phyloP scores from a whole-genome alignment of 2,797 vertebrate genomes.

The Sebastes hubbsi region DNA sequence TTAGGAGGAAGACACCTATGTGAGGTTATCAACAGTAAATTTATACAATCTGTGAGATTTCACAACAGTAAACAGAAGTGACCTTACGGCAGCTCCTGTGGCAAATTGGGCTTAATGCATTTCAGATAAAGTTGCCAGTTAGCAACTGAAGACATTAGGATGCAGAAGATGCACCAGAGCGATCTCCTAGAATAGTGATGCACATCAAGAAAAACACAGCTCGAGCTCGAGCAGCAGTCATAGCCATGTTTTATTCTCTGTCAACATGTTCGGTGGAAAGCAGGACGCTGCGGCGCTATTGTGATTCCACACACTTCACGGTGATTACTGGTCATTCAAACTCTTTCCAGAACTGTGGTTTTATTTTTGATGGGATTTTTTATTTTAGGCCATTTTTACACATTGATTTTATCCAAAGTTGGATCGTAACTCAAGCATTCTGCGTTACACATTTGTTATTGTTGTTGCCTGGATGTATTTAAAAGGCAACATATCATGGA shows the following conservation, averaged over 20 bases:
- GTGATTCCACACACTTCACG: neutral
- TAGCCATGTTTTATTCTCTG: neutral
- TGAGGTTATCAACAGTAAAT: neutral
- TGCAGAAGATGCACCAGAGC: slow-evolving; percentile 5
- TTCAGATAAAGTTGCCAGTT: slow-evolving; percentile 20
- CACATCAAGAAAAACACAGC: slow-evolving; percentile 20
- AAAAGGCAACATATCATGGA: neutral
- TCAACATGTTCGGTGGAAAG: slow-evolving; percentile 10
- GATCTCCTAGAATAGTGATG: slow-evolving; percentile 4
- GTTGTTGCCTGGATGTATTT: neutral
- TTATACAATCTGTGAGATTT: slow-evolving; percentile 11
- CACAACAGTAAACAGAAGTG: slow-evolving; percentile 23
- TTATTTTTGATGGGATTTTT: neutral
- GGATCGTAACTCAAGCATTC: neutral
- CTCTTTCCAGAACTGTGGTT: neutral
- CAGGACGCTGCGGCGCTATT: neutral
- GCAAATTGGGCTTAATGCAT: slow-evolving; percentile 11
- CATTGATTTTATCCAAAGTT: neutral
- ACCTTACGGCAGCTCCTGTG: slow-evolving; percentile 13
- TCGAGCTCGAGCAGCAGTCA: slow-evolving; percentile 39
- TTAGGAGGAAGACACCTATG: neutral
- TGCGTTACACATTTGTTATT: neutral
- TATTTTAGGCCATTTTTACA: neutral
- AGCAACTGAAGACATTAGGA: slow-evolving; percentile 21
- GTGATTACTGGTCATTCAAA: neutral